Evolutionary conservation across 1,140 invertebrate genomes (phyloP).

Genomic region (Asbolus verrucosus): DNA sequence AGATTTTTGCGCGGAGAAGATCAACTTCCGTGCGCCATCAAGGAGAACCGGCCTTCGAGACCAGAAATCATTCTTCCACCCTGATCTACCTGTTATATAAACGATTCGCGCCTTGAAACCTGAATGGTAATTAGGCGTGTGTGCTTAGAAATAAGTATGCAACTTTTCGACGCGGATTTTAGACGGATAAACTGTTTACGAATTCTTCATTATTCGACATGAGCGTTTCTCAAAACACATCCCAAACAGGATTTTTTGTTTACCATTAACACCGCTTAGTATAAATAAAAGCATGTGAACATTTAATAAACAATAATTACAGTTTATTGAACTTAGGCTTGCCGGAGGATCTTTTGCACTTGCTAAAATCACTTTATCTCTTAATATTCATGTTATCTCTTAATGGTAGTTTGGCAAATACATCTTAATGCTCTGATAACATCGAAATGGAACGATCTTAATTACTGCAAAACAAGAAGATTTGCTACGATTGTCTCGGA

Average conservation of each 20-base stretch:
- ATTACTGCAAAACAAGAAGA: no score
- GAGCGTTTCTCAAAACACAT: slow-evolving; percentile 1
- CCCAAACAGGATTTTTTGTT: slow-evolving; percentile 34
- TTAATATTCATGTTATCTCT: not conserved
- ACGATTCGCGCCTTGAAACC: slow-evolving; percentile 34
- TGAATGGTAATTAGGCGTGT: slow-evolving; percentile 19
- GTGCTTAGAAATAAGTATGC: no score
- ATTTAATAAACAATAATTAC: slow-evolving; percentile 26
- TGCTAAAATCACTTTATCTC: not conserved
- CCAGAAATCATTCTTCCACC: not conserved
- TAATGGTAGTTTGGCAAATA: slow-evolving; percentile 6
- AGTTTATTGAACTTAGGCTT: slow-evolving; percentile 29
- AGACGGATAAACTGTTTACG: no score
- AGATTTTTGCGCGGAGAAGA: slow-evolving; percentile 2
- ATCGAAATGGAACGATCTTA: no score
- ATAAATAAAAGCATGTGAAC: slow-evolving; percentile 31
- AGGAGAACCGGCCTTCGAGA: slow-evolving; percentile 5
- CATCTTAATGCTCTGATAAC: slow-evolving; percentile 25
- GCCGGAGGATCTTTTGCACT: slow-evolving; percentile 11
- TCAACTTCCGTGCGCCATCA: slow-evolving; percentile 29
- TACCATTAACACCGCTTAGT: slow-evolving; percentile 25
- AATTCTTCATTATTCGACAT: no score
- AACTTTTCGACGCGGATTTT: no score
- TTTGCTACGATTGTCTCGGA: no score
- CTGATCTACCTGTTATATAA: slow-evolving; percentile 26